A percentile compares a stretch with the other conserved stretches of the same genome.
phyloP scores from a whole-genome alignment of 1,140 invertebrate genomes.

The Heterodera schachtii region DNA sequence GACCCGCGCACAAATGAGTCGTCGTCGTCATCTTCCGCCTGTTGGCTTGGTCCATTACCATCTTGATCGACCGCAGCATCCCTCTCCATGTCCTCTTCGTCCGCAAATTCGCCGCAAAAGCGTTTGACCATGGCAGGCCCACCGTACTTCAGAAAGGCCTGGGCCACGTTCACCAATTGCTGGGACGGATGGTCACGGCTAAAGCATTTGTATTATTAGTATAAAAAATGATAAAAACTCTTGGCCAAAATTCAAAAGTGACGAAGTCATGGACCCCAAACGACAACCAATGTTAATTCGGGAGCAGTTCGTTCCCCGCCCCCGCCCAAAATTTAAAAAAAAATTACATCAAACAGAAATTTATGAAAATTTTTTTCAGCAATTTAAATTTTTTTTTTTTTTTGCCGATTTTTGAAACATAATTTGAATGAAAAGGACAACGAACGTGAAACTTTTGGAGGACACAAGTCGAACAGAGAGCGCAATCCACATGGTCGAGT shows the following conservation, averaged over 20 bases:
- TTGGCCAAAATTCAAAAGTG: too few relatives aligned
- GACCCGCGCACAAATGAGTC: neutral
- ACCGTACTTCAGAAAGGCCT: constrained; percentile 28
- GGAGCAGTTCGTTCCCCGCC: too few relatives aligned
- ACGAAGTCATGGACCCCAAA: too few relatives aligned
- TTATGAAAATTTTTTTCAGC: too few relatives aligned
- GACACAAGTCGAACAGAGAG: constrained; percentile 33
- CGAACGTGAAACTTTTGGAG: too few relatives aligned
- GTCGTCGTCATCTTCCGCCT: constrained; percentile 13
- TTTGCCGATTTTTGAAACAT: too few relatives aligned
- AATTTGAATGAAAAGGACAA: too few relatives aligned
- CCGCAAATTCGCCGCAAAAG: neutral
- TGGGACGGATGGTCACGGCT: constrained; percentile 6
- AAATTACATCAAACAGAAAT: too few relatives aligned
- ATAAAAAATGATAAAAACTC: neutral
- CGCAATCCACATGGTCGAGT: constrained; percentile 37
- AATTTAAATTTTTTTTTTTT: too few relatives aligned
- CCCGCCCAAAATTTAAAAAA: too few relatives aligned
- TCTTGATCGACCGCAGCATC: neutral
- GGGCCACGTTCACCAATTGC: constrained; percentile 18
- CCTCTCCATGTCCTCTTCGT: neutral
- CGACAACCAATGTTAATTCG: too few relatives aligned
- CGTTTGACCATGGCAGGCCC: neutral
- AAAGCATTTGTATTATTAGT: neutral
- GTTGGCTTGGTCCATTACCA: neutral